A percentile compares a stretch with the other conserved stretches of the same genome.
Evolutionary conservation across 1,140 invertebrate species (phyloP).

Genomic region (Lucilia cuprina): DNA sequence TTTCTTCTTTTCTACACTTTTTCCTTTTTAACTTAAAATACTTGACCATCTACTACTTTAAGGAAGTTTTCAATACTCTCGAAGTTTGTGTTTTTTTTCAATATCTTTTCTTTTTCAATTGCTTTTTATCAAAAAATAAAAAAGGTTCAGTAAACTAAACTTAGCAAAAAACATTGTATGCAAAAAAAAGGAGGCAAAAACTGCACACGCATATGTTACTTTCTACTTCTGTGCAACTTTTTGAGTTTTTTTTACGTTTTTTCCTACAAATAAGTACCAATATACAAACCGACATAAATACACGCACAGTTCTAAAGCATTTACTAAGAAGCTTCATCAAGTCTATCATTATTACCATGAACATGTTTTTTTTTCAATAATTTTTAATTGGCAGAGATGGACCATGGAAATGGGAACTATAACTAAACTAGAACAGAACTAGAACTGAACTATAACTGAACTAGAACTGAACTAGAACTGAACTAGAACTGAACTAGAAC

Average conservation of each 20-base stretch:
- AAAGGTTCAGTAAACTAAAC: not conserved
- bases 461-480: too few species aligned
- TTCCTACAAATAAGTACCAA: not conserved
- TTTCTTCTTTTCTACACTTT: not conserved
- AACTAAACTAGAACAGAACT: too few species aligned
- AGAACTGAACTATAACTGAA: too few species aligned
- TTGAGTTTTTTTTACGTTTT: not conserved
- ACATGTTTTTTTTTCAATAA: not conserved
- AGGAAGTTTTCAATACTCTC: constrained; percentile 26
- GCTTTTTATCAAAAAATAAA: not conserved
- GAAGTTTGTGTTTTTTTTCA: not conserved
- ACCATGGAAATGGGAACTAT: too few species aligned
- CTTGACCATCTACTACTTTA: not conserved
- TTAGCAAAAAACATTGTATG: not conserved
- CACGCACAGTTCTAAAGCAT: not conserved
- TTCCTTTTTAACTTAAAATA: not conserved
- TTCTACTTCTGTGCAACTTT: constrained; percentile 21
- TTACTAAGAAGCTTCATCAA: constrained; percentile 21
- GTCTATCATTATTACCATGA: constrained; percentile 23
- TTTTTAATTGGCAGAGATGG: too few species aligned
- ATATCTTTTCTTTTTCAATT: constrained; percentile 18
- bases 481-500: too few species aligned
- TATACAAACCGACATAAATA: not conserved
- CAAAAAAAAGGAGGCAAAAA: not conserved
- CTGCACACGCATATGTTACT: constrained; percentile 29